Evolutionary conservation across 2,113 vertebrate genomes (phyloP).

Genomic region (Sardina pilchardus): DNA sequence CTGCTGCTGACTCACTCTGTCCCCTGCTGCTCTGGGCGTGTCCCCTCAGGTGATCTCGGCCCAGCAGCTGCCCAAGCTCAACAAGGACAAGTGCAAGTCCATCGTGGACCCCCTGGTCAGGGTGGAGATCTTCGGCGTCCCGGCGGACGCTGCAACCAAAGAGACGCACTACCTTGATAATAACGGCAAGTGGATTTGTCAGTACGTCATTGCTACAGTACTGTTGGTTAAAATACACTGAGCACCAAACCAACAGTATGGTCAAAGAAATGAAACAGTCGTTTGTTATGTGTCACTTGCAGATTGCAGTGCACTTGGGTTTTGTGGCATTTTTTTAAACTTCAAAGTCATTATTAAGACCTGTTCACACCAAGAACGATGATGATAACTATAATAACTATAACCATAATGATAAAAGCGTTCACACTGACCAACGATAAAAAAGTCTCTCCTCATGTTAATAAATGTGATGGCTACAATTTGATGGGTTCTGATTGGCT

Average conservation of each 20-base stretch:
- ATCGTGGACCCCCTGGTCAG: conserved; percentile 91
- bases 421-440: no score
- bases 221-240: neutral
- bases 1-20: neutral
- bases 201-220: neutral
- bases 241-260: no score
- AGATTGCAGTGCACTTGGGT: no score
- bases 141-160: conserved; percentile 74
- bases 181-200: conserved; percentile 72
- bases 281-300: neutral
- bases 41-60: conserved; percentile 86
- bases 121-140: conserved; percentile 80
- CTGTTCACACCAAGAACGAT: no score
- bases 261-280: no score
- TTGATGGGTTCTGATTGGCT: no score
- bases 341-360: no score
- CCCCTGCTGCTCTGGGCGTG: neutral
- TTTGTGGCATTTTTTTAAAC: neutral
- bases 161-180: conserved; percentile 84
- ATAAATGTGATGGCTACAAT: no score
- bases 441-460: no score
- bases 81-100: conserved; percentile 83
- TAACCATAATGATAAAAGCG: no score
- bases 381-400: no score
- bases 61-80: conserved; percentile 93